Conservation (phyloP, 2,888 invertebrate genomes). For the Dasypolia templi region DNA sequence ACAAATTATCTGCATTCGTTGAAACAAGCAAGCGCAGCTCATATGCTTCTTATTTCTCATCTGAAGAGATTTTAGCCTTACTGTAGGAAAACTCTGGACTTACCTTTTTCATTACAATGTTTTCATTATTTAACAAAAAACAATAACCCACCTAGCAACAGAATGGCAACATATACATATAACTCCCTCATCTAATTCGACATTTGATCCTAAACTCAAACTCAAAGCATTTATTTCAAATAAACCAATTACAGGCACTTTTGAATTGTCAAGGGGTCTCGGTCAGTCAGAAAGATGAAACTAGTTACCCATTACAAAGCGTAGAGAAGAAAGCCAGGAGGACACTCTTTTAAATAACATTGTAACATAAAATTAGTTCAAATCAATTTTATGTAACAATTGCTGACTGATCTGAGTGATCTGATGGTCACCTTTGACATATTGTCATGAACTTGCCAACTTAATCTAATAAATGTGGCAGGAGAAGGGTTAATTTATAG, state of each 20-base stretch:
- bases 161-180: not conserved
- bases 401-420: no score
- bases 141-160: constrained; percentile 3
- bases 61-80: not conserved
- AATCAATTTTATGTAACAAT: no score
- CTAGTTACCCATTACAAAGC: no score
- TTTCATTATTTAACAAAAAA: not conserved
- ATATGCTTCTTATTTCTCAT: not conserved
- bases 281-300: no score
- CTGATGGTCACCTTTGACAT: constrained; percentile 36
- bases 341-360: no score
- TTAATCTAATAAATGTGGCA: constrained; percentile 4
- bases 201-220: constrained; percentile 49
- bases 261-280: no score
- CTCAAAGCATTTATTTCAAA: no score
- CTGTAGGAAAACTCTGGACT: not conserved
- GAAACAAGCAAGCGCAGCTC: not conserved
- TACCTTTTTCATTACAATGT: not conserved
- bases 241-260: no score
- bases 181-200: constrained; percentile 22
- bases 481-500: not conserved
- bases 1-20: not conserved
- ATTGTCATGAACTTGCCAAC: constrained; percentile 23
- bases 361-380: no score
- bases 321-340: no score